Base-by-base conservation (phyloP, 2,113 vertebrate genomes). In the Pantherophis guttatus region DNA sequence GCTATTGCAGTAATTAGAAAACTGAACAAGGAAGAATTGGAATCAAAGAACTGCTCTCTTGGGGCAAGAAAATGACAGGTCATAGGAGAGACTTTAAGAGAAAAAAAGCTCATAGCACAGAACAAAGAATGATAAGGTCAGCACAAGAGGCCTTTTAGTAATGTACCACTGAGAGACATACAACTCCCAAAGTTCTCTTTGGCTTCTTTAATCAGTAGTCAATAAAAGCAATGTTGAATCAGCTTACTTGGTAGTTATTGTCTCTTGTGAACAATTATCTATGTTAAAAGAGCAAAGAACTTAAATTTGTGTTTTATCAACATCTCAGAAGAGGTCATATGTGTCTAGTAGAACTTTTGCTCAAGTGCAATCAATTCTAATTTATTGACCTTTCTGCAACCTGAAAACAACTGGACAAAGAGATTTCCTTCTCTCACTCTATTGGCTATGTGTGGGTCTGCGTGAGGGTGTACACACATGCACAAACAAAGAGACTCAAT, bases 181-280 rank as follows among this genome's bases (percentile, higher is more conserved):
- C 4, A 87, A 12, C 87, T 95, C 70, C 53, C 21, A 17, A 70
- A 1, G 7, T 86, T 95, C 3, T 50, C 86, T 15, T 91, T 89
- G 50, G 59, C 23, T 95, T 50, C 86, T 75, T 54, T 65, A 59
- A 87, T 33, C 4, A 89, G 12, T 10, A 93, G 92, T 95, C 91
- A 93, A 94, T 96, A 93, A 94, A 95, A 87, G 92, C 0, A 7
- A 57, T 26, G 29, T 3, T 91, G 88, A 95, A 92, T 87, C 29
- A 8, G 24, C 90, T 95, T 94, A 85, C 93, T 91, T 94, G 93
- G n/a, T 90, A 94, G 86, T 5, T 57, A 15, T 91, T 93, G 11
- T 23, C 50, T 92, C 70, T 24, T 50, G 81, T 95, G 89, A 94
- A 92, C 75, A 90, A 59, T 6, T n/a, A 24, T 33, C 87, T 95